Percentiles rank a stretch among this genome's conserved stretches.
phyloP scores from a whole-genome alignment of 2,113 vertebrate species.

The Trinectes maculatus region DNA sequence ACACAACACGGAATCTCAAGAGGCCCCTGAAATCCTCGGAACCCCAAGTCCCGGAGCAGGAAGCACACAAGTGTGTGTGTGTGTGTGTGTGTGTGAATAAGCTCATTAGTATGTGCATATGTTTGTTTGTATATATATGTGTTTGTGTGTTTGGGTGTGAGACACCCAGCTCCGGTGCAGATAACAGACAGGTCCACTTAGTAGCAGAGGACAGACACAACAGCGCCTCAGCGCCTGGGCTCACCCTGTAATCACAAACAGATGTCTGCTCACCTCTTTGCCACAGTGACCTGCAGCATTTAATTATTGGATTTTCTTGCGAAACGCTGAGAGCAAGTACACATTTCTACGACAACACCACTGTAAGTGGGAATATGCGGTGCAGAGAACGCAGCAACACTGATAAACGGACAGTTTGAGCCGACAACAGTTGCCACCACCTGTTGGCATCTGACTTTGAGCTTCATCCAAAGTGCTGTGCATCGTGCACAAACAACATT shows the following conservation, averaged over 20 bases:
- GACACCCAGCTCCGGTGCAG: slow-evolving; percentile 34
- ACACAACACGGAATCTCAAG: slow-evolving; percentile 50
- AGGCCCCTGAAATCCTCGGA: slow-evolving; percentile 57
- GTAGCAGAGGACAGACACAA: slow-evolving; percentile 66
- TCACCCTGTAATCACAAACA: slow-evolving; percentile 57
- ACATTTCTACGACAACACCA: slow-evolving; percentile 30
- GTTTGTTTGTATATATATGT: slow-evolving; percentile 56
- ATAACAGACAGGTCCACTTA: slow-evolving; percentile 67
- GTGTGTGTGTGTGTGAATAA: slow-evolving; percentile 28
- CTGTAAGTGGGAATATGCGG: slow-evolving; percentile 3
- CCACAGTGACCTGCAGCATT: not conserved
- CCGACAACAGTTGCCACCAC: too few species aligned
- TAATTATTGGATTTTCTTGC: not conserved
- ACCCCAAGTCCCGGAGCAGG: slow-evolving; percentile 62
- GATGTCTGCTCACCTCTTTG: slow-evolving; percentile 37
- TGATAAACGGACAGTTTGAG: not conserved
- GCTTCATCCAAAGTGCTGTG: too few species aligned
- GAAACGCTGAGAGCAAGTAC: slow-evolving; percentile 1
- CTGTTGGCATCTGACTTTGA: too few species aligned
- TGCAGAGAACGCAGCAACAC: not conserved
- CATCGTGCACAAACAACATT: too few species aligned
- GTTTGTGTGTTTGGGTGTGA: slow-evolving; percentile 1
- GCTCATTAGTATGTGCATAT: slow-evolving; percentile 1
- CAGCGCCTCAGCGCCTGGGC: slow-evolving; percentile 36
- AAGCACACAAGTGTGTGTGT: slow-evolving; percentile 67